phyloP scores from a whole-genome alignment of 2,113 vertebrate species.

The Rallus limicola region DNA sequence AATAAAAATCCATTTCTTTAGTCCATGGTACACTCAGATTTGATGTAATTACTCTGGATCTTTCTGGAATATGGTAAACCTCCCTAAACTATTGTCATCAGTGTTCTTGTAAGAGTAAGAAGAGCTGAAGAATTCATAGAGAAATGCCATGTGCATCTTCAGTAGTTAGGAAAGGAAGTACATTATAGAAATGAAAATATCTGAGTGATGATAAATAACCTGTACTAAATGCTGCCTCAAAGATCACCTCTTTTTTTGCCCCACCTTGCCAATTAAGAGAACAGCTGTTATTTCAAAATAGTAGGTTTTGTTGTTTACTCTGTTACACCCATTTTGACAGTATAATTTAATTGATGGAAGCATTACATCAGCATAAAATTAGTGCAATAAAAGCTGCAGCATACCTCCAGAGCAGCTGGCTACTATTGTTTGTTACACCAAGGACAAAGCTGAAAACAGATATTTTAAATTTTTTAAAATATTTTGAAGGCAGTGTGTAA shows the following conservation, averaged over 20 bases:
- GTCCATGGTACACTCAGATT: neutral
- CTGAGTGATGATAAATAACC: neutral
- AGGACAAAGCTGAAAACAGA: neutral
- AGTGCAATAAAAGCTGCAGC: neutral
- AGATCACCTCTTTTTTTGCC: neutral
- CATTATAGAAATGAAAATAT: neutral
- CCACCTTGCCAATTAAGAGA: slow-evolving; percentile 21
- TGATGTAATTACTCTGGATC: neutral
- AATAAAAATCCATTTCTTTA: neutral
- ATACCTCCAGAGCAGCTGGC: neutral
- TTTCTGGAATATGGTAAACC: neutral
- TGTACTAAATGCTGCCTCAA: neutral
- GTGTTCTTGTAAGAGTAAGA: neutral
- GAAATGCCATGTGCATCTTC: neutral
- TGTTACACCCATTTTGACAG: slow-evolving; percentile 6
- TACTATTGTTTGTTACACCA: neutral
- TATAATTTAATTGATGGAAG: slow-evolving; percentile 21
- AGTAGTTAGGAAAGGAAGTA: neutral
- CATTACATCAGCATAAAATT: slow-evolving; percentile 20
- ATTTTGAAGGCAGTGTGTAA: neutral
- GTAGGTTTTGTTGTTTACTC: slow-evolving; percentile 38
- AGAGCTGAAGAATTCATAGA: neutral
- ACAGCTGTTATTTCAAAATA: slow-evolving; percentile 40
- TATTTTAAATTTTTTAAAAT: neutral
- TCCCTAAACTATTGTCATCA: neutral